Conservation (phyloP, 2,113 vertebrate genomes). For the Micronycteris hirsuta region DNA sequence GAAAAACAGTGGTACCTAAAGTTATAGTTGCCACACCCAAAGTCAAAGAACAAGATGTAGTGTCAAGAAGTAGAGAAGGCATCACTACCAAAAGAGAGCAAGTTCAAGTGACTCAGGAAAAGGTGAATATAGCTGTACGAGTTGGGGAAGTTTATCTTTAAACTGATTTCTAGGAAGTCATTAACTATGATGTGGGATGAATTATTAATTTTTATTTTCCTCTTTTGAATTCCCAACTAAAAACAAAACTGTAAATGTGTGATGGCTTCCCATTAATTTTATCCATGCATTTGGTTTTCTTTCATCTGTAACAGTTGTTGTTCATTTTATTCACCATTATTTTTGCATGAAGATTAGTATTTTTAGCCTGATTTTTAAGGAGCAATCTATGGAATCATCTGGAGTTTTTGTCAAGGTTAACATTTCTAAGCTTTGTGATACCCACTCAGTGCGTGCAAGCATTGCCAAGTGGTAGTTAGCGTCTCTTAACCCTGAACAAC, state of each 20-base stretch:
- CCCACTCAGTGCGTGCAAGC: not conserved
- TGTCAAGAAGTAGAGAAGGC: conserved; percentile 79
- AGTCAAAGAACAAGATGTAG: conserved; percentile 79
- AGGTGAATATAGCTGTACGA: conserved; percentile 78
- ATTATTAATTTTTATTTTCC: conserved; percentile 55
- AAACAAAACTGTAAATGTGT: not conserved
- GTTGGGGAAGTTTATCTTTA: conserved; percentile 3
- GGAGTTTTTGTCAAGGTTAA: conserved; percentile 6
- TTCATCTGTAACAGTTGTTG: not conserved
- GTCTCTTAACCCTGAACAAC: conserved; percentile 37
- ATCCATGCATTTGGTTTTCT: conserved; percentile 21
- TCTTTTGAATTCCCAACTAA: conserved; percentile 44
- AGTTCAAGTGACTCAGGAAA: conserved; percentile 81
- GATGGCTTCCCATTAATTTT: conserved; percentile 16
- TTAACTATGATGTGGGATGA: conserved; percentile 37
- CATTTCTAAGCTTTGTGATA: conserved; percentile 10
- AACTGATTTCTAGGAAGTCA: conserved; percentile 51
- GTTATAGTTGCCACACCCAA: conserved; percentile 82
- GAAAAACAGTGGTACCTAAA: conserved; percentile 80
- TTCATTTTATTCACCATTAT: conserved; percentile 18
- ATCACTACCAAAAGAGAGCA: conserved; percentile 77
- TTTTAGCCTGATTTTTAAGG: conserved; percentile 37
- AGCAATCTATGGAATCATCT: not conserved
- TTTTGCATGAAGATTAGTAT: conserved; percentile 43
- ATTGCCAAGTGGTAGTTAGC: conserved; percentile 41